Base-by-base conservation (phyloP, 2,888 invertebrate species). In the Himalopsyche kuldschensis region DNA sequence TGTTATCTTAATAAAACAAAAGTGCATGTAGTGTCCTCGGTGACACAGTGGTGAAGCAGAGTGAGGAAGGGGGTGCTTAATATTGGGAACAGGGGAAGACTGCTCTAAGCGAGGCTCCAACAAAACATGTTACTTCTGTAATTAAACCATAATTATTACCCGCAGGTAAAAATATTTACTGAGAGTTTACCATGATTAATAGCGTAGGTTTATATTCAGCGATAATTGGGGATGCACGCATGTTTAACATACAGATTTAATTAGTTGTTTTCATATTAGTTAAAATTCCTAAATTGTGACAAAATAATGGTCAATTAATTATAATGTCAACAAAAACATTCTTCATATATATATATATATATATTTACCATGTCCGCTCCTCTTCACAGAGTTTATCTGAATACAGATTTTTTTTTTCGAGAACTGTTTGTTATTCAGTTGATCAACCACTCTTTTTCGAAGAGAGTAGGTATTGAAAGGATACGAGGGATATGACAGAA, bases 1-100 rank as follows among this genome's bases (percentile, higher is more conserved):
- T 85, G 85, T 85, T 85, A 85, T 85, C 85, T 85, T 84, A 85
- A 85, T 85, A 85, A 85, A 85, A 85, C 85, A 85, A 85, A 84
- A 85, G 85, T 85, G 85, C 81, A 85, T 85, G 84, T 55, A 6
- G 55, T 85, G 80, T 84, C 80, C 80, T 76, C 11, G 46, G 46
- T 30, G 83, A 75, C n/a, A 20, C 11, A 47, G 47, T 27, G 46
- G 78, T 31, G 47, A 32, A 10, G 69, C 24, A n/a, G 30, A 8
- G 48, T 17, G n/a, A 77, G 78, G 10, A 31, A 46, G 47, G 76
- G 75, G n/a, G 6, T 46, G 75, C 6, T 30, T 17, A n/a, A 55
- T 31, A 55, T 47, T 55, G 48, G 69, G 47, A 55, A 63, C 78
- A 63, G 75, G 47, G 76, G n/a, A 55, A 55, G 55, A 55, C 24